phyloP scores from a whole-genome alignment of 2,113 vertebrate genomes.

The Oriolus oriolus region DNA sequence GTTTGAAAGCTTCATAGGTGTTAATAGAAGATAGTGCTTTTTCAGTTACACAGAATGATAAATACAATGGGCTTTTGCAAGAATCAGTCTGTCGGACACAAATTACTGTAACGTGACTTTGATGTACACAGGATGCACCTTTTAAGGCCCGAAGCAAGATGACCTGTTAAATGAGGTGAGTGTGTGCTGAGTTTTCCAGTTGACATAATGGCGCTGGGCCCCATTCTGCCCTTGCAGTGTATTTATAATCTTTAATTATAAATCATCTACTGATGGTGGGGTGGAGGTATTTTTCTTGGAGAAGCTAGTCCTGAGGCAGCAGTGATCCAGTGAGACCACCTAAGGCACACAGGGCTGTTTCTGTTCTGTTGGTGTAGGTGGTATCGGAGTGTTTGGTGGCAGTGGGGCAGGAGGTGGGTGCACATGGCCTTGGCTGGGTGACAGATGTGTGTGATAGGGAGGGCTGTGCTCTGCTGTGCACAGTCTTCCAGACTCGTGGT shows the following conservation, averaged over 20 bases:
- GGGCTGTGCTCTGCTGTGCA: background rate
- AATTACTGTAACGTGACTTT: background rate
- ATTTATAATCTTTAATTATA: background rate
- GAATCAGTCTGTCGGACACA: background rate
- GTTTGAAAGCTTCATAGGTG: slow-evolving; percentile 39
- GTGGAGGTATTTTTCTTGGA: background rate
- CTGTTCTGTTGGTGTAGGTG: background rate
- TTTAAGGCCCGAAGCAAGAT: background rate
- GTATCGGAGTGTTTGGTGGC: fast-evolving
- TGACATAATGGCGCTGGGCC: background rate
- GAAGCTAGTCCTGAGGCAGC: background rate
- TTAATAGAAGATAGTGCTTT: slow-evolving; percentile 53
- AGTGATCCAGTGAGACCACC: background rate
- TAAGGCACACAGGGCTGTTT: background rate
- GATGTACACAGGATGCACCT: background rate
- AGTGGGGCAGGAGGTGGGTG: background rate
- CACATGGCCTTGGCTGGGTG: background rate
- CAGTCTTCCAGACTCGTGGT: background rate
- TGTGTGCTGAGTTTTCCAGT: background rate
- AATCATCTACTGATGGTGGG: background rate
- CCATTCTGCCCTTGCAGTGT: background rate
- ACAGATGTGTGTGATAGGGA: background rate
- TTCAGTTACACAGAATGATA: slow-evolving; percentile 21
- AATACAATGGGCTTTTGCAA: slow-evolving; percentile 49
- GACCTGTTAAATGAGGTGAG: background rate